phyloP scores from a whole-genome alignment of 2,113 vertebrate genomes.

The Suricata suricatta region DNA sequence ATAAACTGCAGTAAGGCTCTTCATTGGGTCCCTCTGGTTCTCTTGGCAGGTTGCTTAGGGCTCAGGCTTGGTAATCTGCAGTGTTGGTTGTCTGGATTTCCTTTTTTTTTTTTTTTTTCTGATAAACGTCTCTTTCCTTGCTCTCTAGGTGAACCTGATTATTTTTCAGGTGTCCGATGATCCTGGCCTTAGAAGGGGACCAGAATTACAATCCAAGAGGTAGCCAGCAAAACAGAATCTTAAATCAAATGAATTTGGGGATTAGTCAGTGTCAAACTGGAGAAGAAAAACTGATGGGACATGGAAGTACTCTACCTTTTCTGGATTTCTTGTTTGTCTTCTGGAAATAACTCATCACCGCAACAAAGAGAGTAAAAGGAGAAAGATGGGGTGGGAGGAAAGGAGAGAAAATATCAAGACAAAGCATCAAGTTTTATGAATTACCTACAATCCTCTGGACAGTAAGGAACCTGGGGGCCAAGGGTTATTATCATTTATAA shows the following conservation, averaged over 20 bases:
- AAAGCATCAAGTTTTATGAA: conserved; percentile 54
- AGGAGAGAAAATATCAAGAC: conserved; percentile 68
- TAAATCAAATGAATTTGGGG: conserved; percentile 75
- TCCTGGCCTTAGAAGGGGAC: conserved; percentile 66
- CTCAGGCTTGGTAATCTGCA: conserved; percentile 78
- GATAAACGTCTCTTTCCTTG: conserved; percentile 67
- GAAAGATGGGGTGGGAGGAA: conserved; percentile 50
- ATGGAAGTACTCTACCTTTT: conserved; percentile 80
- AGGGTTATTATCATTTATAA: not conserved
- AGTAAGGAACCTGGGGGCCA: conserved; percentile 1
- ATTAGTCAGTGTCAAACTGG: conserved; percentile 73
- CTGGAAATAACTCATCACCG: conserved; percentile 75
- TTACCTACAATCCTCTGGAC: conserved; percentile 25
- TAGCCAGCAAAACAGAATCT: conserved; percentile 76
- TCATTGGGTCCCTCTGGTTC: conserved; percentile 67
- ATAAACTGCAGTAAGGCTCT: conserved; percentile 79
- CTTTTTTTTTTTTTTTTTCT: conserved; percentile 56
- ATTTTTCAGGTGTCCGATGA: conserved; percentile 58
- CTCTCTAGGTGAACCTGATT: conserved; percentile 62
- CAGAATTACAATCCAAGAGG: conserved; percentile 74
- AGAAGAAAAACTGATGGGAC: conserved; percentile 73
- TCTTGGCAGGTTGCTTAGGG: conserved; percentile 65
- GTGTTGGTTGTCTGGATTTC: conserved; percentile 78
- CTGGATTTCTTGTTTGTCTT: conserved; percentile 76
- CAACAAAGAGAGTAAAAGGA: conserved; percentile 69